A percentile compares a stretch with the other conserved stretches of the same genome.
Evolutionary conservation across 1,140 invertebrate genomes (phyloP).

Genomic region (Monochamus saltuarius): DNA sequence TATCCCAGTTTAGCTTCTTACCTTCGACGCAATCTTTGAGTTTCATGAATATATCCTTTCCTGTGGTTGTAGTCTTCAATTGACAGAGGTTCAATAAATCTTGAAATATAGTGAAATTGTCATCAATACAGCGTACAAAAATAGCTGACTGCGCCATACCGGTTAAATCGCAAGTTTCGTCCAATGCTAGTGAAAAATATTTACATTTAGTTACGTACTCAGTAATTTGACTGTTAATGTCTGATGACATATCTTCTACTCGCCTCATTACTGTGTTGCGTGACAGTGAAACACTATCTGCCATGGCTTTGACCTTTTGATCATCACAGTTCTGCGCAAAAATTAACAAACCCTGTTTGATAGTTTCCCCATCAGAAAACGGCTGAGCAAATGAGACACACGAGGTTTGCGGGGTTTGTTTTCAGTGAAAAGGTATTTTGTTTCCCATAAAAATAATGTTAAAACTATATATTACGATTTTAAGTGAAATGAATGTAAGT

Average conservation of each 20-base stretch:
- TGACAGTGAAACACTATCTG: not conserved
- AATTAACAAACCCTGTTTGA: no score
- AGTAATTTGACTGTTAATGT: not conserved
- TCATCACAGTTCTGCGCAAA: no score
- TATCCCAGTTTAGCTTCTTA: not conserved
- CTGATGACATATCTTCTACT: not conserved
- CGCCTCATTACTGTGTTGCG: constrained; percentile 1
- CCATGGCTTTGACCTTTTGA: no score
- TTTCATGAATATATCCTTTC: constrained; percentile 7
- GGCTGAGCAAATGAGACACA: no score
- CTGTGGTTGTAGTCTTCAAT: constrained; percentile 1
- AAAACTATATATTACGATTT: no score
- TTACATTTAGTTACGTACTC: constrained; percentile 3
- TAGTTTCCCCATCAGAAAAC: no score
- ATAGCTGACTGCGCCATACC: not conserved
- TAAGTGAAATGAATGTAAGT: no score
- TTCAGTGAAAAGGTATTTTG: no score
- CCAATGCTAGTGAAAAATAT: constrained; percentile 4
- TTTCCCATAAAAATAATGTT: no score
- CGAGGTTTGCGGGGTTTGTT: no score
- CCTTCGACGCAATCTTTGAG: not conserved
- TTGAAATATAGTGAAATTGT: constrained; percentile 3
- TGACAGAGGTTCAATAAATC: constrained; percentile 5
- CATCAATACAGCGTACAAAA: constrained; percentile 2
- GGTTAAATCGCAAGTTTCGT: constrained; percentile 9